A percentile compares a stretch with the other conserved stretches of the same genome.
Evolutionary conservation across 2,888 invertebrate genomes (phyloP).

Genomic region (Sympetrum striolatum): DNA sequence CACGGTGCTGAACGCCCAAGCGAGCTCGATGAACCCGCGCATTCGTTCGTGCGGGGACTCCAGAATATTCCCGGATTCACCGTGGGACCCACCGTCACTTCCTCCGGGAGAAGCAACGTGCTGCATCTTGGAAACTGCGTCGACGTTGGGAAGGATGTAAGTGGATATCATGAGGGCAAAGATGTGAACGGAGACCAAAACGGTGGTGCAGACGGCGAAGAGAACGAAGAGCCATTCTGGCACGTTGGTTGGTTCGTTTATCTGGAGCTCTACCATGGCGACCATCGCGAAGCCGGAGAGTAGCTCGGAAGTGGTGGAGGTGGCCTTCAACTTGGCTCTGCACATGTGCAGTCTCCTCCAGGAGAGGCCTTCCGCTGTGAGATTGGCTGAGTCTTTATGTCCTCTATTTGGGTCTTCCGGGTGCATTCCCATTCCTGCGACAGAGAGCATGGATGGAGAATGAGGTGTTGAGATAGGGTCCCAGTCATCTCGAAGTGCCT

Average conservation of each 20-base stretch:
- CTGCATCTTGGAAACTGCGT: slow-evolving; percentile 63
- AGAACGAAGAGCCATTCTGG: slow-evolving; percentile 61
- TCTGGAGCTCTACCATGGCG: slow-evolving; percentile 66
- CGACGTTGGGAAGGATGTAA: slow-evolving; percentile 68
- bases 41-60: slow-evolving; percentile 55
- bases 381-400: background rate
- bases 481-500: slow-evolving; percentile 13
- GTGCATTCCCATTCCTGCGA: background rate
- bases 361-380: slow-evolving; percentile 63
- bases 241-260: slow-evolving; percentile 57
- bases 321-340: slow-evolving; percentile 92
- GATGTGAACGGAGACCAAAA: slow-evolving; percentile 67
- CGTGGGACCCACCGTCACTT: background rate
- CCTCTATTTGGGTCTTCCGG: background rate
- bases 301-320: slow-evolving; percentile 90
- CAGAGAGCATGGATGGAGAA: background rate
- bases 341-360: slow-evolving; percentile 87
- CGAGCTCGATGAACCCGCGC: slow-evolving; percentile 62
- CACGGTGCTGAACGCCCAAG: slow-evolving; percentile 68
- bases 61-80: background rate
- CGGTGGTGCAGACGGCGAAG: slow-evolving; percentile 65
- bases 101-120: slow-evolving; percentile 49
- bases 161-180: slow-evolving; percentile 70
- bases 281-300: slow-evolving; percentile 94
- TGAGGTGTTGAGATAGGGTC: background rate